Conservation (phyloP, 2,113 vertebrate genomes). For the Brachypodius melanocephalos region DNA sequence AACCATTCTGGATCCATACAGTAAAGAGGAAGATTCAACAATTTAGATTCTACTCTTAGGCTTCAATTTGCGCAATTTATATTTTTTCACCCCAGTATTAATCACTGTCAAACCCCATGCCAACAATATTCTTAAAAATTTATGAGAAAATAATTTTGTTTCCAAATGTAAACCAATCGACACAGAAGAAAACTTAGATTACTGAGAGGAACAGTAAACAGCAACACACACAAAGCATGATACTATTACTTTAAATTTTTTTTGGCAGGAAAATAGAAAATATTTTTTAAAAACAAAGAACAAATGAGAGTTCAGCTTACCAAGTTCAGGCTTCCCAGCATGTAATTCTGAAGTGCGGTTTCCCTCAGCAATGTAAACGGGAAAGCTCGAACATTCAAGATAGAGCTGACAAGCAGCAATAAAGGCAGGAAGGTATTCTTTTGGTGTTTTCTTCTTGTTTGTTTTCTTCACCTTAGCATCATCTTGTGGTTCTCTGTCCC, state of each 20-base stretch:
- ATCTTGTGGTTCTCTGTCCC: conserved; percentile 66
- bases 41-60: not conserved
- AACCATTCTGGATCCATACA: not conserved
- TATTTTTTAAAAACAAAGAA: not conserved
- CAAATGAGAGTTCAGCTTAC: conserved; percentile 49
- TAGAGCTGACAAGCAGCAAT: conserved; percentile 96
- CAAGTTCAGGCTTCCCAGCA: conserved; percentile 78
- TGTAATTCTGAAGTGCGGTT: conserved; percentile 84
- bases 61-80: not conserved
- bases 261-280: not conserved
- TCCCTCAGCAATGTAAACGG: conserved; percentile 95
- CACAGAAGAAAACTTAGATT: not conserved
- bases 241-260: not conserved
- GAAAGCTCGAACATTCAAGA: conserved; percentile 97
- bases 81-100: not conserved
- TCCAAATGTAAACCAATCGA: not conserved
- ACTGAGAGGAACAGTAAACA: not conserved
- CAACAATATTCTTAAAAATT: not conserved
- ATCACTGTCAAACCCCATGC: not conserved
- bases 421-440: conserved; percentile 87
- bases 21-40: not conserved
- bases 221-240: not conserved
- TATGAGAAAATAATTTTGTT: not conserved
- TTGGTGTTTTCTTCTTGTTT: conserved; percentile 67
- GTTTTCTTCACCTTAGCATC: conserved; percentile 63